Percentiles rank a stretch among this genome's conserved stretches.
Evolutionary conservation across 2,888 invertebrate species (phyloP).

Genomic region (Smittia aterrima): DNA sequence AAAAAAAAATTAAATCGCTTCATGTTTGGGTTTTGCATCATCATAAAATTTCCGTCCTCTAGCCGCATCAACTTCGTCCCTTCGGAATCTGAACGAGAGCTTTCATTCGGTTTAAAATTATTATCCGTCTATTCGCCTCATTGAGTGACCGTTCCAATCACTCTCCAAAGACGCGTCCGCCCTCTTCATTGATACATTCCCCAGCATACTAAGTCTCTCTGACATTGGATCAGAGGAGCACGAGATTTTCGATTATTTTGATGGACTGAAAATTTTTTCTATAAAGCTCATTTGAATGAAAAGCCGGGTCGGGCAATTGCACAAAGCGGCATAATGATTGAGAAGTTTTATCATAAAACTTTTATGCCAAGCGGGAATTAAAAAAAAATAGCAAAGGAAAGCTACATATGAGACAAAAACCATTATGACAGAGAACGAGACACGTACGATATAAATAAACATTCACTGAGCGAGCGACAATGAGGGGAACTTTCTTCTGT

Average conservation of each 20-base stretch:
- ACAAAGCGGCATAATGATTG: not conserved
- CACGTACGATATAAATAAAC: slow-evolving; percentile 6
- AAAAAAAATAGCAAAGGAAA: not conserved
- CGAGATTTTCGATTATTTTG: not conserved
- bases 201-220: not conserved
- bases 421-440: not conserved
- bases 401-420: not conserved
- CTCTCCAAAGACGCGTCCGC: not conserved
- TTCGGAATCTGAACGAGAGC: not conserved
- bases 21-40: slow-evolving; percentile 5
- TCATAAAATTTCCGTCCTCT: not conserved
- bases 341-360: too few relatives aligned
- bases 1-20: not conserved
- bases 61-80: not conserved
- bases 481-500: not conserved
- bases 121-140: not conserved
- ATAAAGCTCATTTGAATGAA: not conserved
- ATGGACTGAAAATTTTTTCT: not conserved
- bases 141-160: not conserved
- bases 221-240: slow-evolving; percentile 2
- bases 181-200: not conserved
- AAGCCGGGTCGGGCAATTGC: not conserved
- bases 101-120: slow-evolving; percentile 12
- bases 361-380: not conserved
- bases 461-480: not conserved